Evolutionary conservation across 2,888 invertebrate genomes (phyloP).

Genomic region (Athripsodes cinereus): DNA sequence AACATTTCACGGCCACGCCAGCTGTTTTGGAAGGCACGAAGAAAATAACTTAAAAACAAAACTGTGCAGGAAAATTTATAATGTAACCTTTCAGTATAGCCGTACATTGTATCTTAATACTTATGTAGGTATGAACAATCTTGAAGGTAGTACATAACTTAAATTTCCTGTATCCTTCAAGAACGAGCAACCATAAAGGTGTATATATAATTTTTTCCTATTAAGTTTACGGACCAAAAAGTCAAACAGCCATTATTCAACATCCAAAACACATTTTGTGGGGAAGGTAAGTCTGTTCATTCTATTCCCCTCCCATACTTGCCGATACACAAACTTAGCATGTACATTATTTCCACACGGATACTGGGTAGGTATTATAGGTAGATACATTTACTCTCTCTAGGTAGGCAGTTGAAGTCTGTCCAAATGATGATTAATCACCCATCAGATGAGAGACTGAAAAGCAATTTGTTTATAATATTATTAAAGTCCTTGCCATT

Average conservation of each 20-base stretch:
- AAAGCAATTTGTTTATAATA: slow-evolving; percentile 27
- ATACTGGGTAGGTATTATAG: too few species aligned
- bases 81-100: neutral
- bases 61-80: neutral
- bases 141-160: neutral
- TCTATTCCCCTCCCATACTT: slow-evolving; percentile 1
- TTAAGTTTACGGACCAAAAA: slow-evolving; percentile 24
- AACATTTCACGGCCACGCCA: too few species aligned
- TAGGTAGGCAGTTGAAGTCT: slow-evolving; percentile 6
- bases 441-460: slow-evolving; percentile 19
- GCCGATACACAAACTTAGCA: neutral
- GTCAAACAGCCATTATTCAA: slow-evolving; percentile 26
- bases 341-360: too few species aligned
- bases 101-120: neutral
- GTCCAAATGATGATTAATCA: slow-evolving; percentile 25
- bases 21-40: too few species aligned
- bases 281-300: slow-evolving; percentile 2
- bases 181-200: slow-evolving; percentile 16
- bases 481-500: neutral
- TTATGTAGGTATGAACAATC: too few species aligned
- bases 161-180: slow-evolving; percentile 9
- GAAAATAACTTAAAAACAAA: neutral
- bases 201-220: slow-evolving; percentile 21
- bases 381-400: neutral
- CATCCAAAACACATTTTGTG: slow-evolving; percentile 25